Percentiles rank a stretch among this genome's conserved stretches.
Evolutionary conservation across 37 sponge, comb jelly and placozoan species (phyloP).

Genomic region (Theonella swinhoei): DNA sequence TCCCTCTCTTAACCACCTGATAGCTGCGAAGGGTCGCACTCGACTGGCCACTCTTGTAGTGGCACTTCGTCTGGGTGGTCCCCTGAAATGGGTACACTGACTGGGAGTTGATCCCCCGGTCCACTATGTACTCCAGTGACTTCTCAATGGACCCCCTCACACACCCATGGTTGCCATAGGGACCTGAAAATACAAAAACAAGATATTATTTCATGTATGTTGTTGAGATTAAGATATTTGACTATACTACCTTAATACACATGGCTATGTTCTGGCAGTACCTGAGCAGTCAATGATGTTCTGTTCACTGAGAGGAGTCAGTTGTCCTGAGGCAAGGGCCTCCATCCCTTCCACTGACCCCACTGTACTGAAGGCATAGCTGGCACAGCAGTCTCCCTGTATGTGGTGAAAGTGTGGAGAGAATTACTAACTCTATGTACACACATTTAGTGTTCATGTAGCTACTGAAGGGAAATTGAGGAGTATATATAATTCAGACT

Average conservation of each 20-base stretch:
- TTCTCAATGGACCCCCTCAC: constrained; percentile 79
- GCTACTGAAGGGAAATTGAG: neutral
- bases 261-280: neutral
- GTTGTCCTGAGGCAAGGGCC: constrained; percentile 20
- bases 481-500: neutral
- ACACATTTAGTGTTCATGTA: neutral
- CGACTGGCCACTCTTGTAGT: constrained; percentile 37
- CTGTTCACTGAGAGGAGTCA: constrained; percentile 65
- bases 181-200: constrained; percentile 6
- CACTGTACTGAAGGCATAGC: constrained; percentile 67
- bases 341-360: constrained; percentile 61
- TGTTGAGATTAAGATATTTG: neutral
- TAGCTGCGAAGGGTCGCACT: constrained; percentile 53
- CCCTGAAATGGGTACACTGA: constrained; percentile 83
- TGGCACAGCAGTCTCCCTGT: constrained; percentile 58
- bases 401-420: neutral
- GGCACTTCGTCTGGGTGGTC: constrained; percentile 38
- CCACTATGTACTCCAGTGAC: constrained; percentile 75
- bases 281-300: constrained; percentile 75
- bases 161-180: constrained; percentile 88
- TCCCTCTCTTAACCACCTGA: constrained; percentile 26
- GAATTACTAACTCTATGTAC: neutral
- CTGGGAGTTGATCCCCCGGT: constrained; percentile 78
- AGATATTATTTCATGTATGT: neutral
- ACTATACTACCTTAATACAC: neutral